A percentile compares a stretch with the other conserved stretches of the same genome.
Evolutionary conservation across 2,797 vertebrate species (phyloP).

Genomic region (Clamator glandarius): DNA sequence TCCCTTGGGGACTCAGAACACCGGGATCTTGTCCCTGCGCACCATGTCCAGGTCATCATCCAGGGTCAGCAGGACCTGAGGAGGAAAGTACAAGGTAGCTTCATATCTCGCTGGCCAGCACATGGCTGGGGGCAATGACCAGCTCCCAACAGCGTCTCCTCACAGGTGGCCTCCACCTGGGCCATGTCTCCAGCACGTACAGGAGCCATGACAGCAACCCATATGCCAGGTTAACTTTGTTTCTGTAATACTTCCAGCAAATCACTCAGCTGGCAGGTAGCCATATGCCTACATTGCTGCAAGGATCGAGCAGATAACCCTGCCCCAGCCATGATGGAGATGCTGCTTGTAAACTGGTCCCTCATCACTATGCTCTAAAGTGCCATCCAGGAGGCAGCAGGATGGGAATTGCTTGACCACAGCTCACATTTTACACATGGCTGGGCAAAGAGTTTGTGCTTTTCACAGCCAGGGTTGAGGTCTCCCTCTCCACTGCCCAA

Average conservation of each 20-base stretch:
- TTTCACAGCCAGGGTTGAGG: background rate
- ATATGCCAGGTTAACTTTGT: background rate
- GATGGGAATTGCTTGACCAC: background rate
- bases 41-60: conserved; percentile 83
- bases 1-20: conserved; percentile 74
- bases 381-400: background rate
- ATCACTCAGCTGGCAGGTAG: background rate
- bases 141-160: background rate
- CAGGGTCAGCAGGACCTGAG: conserved; percentile 82
- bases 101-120: background rate
- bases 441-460: background rate
- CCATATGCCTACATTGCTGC: background rate
- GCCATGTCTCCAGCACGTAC: fast-evolving
- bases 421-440: background rate
- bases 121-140: background rate
- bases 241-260: background rate
- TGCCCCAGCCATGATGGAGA: background rate
- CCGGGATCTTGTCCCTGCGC: conserved; percentile 82
- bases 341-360: background rate
- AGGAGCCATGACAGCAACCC: background rate
- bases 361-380: background rate
- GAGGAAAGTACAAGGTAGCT: background rate
- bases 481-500: background rate
- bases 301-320: background rate
- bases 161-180: background rate